These are phyloP conservation scores for Cyprinus carpio DNA, from an alignment of 2,113 vertebrate genomes.

Conservation along the genomic window DNA sequence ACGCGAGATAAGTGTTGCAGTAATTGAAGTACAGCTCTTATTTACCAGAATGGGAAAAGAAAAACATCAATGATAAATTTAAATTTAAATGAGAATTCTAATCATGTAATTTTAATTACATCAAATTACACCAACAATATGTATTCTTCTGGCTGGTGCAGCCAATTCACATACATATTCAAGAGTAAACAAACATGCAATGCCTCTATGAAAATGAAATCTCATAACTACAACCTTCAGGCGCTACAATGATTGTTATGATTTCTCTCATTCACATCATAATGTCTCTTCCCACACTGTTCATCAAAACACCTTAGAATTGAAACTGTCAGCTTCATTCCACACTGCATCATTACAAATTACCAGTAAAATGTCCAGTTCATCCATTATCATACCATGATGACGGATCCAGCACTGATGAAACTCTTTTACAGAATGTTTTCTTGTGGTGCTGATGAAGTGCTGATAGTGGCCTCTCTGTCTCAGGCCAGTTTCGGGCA, in stretches of 20 bases:
- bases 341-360: slow-evolving; percentile 14
- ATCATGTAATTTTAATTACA: not conserved
- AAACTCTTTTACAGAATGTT: slow-evolving; percentile 9
- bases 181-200: not conserved
- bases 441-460: slow-evolving; percentile 26
- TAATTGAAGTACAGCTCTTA: not conserved
- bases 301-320: slow-evolving; percentile 8
- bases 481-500: slow-evolving; percentile 48
- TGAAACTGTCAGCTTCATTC: not conserved
- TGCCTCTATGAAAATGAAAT: not conserved
- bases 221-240: not conserved
- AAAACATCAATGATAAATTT: not conserved
- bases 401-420: not conserved
- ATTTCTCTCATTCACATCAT: not conserved
- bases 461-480: slow-evolving; percentile 27
- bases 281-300: not conserved
- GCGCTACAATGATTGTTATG: not conserved
- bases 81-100: not conserved
- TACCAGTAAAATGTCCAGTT: not conserved
- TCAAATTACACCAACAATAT: not conserved
- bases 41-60: not conserved
- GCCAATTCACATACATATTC: not conserved
- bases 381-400: slow-evolving; percentile 11
- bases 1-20: not conserved
- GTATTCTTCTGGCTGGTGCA: not conserved